Evolutionary conservation across 2,797 vertebrate genomes (phyloP), one percentile per base, ranked within the genome.

Genomic region (Leuciscus waleckii): DNA sequence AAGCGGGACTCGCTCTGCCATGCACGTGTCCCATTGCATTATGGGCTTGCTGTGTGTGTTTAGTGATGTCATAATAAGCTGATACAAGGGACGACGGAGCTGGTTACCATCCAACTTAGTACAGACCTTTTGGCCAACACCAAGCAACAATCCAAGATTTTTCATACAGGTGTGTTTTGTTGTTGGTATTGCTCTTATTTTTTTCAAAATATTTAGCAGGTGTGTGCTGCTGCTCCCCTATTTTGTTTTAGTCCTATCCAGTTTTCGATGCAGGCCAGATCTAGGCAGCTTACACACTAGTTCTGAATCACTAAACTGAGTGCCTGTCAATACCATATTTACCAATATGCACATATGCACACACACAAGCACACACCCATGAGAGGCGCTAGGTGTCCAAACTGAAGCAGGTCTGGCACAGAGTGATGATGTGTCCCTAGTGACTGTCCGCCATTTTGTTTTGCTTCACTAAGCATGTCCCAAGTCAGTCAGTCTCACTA

Each of bases 1-100:
- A 81, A 92, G 94, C 94, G 91, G 87, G 88, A 92, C 90, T 90
- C 89, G 85, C 90, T 90, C 88, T 90, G 90, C 93, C 93, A 94
- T 88, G 90, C 87, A 88, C 93, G 87, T 90, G 94, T 87, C 91
- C 91, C 69, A 2, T 81, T 91, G 93, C 93, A 93, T 92, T 94
- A 92, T 92, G 94, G 94, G 94, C 91, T 89, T 83, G 32, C 35
- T 89, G 65, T 68, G 88, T 74, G 68, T 70, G 84, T 86, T 51
- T 86, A 49, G 16, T 69, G 88, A 87, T 85, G 82, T 81, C 81
- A 87, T 84, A 81, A 84, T 86, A 79, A 87, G 85, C 82, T 84
- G 58, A 16, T 84, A 79, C 85, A 86, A 54, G 88, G 85, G 65
- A 85, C 3, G 3, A 63, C 8, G n/a, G 16, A 74, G 58, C 74